Evolutionary conservation across 2,797 vertebrate genomes (phyloP).

Genomic region (Tragelaphus oryx): DNA sequence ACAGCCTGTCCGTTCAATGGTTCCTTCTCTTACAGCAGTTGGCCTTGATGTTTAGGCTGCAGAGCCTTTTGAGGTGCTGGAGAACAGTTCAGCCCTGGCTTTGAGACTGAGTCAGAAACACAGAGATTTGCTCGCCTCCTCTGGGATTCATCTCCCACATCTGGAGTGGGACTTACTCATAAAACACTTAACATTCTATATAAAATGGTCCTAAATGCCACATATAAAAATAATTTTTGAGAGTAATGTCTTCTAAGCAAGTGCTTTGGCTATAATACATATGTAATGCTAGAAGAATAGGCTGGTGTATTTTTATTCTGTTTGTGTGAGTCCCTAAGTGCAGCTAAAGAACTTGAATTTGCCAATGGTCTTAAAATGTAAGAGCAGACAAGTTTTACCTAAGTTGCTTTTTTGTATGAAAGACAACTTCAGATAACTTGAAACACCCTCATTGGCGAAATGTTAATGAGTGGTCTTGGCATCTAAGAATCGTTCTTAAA

Average conservation of each 20-base stretch:
- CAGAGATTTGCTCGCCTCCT: neutral
- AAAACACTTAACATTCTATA: constrained; percentile 9
- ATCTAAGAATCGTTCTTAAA: constrained; percentile 51
- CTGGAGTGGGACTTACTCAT: neutral
- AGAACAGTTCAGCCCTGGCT: neutral
- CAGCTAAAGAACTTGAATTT: constrained; percentile 13
- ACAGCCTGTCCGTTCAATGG: too few species aligned
- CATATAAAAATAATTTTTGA: constrained; percentile 15
- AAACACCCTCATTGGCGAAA: constrained; percentile 34
- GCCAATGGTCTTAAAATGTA: constrained; percentile 2
- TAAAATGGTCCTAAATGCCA: neutral
- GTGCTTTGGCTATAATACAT: neutral
- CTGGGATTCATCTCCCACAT: neutral
- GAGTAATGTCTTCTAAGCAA: constrained; percentile 13
- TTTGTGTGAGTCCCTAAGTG: neutral
- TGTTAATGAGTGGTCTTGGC: constrained; percentile 41
- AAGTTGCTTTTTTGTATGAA: constrained; percentile 14
- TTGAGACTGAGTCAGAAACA: neutral
- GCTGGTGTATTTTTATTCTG: neutral
- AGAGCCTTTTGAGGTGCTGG: neutral
- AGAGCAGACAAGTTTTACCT: constrained; percentile 40
- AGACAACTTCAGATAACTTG: constrained; percentile 40
- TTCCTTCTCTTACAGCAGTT: neutral
- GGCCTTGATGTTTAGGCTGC: neutral
- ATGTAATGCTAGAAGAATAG: neutral